Evolutionary conservation across 37 sponge, comb jelly and placozoan species (phyloP), one percentile per base, ranked within the genome.

Genomic region (Ianthella basta): DNA sequence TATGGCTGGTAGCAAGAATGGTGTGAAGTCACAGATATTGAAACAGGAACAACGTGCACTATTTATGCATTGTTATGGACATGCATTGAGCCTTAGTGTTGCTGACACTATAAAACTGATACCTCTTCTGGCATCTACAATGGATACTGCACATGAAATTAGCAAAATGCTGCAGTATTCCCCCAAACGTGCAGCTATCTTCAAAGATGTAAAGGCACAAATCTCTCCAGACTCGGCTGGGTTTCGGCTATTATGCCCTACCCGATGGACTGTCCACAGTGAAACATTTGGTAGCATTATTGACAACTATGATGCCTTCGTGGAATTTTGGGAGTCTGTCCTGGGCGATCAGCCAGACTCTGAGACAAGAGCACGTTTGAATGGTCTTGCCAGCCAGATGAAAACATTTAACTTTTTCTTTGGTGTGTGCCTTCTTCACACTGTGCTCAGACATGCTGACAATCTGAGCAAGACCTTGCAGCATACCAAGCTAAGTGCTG

Each of bases 131-230:
- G n/a, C 25, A 35, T 63, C 65, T 32, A 82, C 50, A 40, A 63
- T 82, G 83, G 83, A 82, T 35, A 82, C 83, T 27, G 53, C 40
- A 8, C 67, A 64, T 27, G 83, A 82, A 82, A 82, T 82, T 24
- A 82, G 83, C 44, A 82, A 82, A n/a, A 10, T 82, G 68, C n/a
- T 82, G 66, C 67, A 82, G 67, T 82, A 82, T 35, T 82, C 83
- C 10, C 83, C 83, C 27, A 82, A 82, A 50, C 68, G 83, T 38
- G n/a, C 13, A 8, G 30, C 12, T 56, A 10, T 80, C 8, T 80
- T 80, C 21, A 80, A 80, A 57, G 15, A 59, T 18, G 21, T 74
- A 21, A 74, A 74, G 33, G 33, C 37, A 30, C n/a, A 74, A 8
- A 27, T 41, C 13, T 30, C 33, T 41, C 77, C 77, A 74, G 81